Percentiles rank a stretch among this genome's conserved stretches.
Conservation (phyloP, 2,113 vertebrate genomes). For the Aphelocoma coerulescens region DNA sequence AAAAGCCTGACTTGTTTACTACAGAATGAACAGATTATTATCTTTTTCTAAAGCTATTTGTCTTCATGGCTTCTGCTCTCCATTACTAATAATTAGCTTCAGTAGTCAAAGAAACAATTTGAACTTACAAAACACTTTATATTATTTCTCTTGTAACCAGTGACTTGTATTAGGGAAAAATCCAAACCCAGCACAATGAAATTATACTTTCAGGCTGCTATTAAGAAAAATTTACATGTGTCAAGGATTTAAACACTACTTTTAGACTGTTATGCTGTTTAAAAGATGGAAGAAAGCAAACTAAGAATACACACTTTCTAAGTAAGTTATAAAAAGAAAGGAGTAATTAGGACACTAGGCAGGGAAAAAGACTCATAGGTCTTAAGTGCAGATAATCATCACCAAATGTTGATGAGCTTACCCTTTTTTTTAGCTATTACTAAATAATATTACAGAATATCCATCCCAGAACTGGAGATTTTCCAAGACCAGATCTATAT, state of each 20-base stretch:
- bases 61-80: not conserved
- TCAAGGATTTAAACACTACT: not conserved
- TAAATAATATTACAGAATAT: not conserved
- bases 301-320: not conserved
- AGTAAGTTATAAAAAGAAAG: not conserved
- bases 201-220: not conserved
- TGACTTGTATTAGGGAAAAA: not conserved
- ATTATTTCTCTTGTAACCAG: not conserved
- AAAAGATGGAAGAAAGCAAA: not conserved
- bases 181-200: not conserved
- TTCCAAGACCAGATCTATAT: not conserved
- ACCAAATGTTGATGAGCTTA: not conserved
- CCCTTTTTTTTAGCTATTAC: not conserved
- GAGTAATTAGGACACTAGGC: not conserved
- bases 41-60: not conserved
- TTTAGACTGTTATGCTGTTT: not conserved
- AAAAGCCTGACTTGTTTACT: not conserved
- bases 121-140: not conserved
- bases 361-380: not conserved
- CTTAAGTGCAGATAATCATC: not conserved
- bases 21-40: not conserved
- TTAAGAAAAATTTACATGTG: not conserved
- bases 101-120: not conserved
- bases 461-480: not conserved
- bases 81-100: not conserved